Conservation (phyloP, 2,888 invertebrate species). For the Synanthedon myopaeformis region DNA sequence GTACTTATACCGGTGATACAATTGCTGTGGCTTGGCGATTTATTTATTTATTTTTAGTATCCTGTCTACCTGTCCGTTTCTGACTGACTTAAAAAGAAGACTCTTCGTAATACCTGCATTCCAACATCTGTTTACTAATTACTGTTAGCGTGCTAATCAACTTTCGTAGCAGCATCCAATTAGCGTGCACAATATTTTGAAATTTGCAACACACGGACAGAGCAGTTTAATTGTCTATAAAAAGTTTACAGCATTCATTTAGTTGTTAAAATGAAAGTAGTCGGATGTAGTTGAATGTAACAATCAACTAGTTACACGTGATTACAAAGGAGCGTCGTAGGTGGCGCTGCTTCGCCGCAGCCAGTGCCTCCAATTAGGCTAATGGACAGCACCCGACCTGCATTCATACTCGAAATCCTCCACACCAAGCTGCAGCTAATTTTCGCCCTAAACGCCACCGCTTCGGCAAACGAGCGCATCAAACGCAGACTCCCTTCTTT, state of each 20-base stretch:
- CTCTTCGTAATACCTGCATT: too few species aligned
- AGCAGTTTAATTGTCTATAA: neutral
- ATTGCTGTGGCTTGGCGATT: too few species aligned
- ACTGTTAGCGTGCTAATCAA: too few species aligned
- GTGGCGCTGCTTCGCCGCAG: conserved; percentile 32
- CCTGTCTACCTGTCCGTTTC: too few species aligned
- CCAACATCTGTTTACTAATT: too few species aligned
- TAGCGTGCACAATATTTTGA: conserved; percentile 7
- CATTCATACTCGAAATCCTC: conserved; percentile 66
- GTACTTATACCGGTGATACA: too few species aligned
- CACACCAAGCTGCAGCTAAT: conserved; percentile 65
- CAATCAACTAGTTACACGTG: conserved; percentile 5
- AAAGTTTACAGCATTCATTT: too few species aligned
- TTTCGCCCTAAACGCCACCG: conserved; percentile 51
- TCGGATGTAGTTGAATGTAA: neutral
- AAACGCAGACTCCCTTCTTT: conserved; percentile 1
- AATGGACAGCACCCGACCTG: conserved; percentile 67
- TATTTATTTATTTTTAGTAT: too few species aligned
- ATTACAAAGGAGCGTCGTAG: conserved; percentile 41
- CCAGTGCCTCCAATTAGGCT: conserved; percentile 63
- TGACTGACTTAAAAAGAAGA: too few species aligned
- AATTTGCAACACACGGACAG: conserved; percentile 1
- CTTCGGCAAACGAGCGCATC: conserved; percentile 23
- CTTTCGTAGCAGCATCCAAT: conserved; percentile 3
- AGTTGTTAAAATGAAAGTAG: neutral